Conservation (phyloP, 2,797 vertebrate genomes). For the Silurus lanzhouensis region DNA sequence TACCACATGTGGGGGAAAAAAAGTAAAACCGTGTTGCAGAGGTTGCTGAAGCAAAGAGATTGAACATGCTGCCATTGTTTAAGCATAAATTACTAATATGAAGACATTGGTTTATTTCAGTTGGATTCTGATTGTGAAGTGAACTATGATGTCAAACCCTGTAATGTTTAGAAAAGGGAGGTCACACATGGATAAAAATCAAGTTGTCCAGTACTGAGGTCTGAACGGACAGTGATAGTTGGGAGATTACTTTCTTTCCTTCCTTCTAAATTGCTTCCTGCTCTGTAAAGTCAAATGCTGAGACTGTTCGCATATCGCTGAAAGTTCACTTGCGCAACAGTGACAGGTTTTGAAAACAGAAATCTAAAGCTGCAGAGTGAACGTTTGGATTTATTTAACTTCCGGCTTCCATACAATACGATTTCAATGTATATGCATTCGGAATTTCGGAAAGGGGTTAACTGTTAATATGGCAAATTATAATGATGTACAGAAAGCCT, state of each 20-base stretch:
- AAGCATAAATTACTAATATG: not conserved
- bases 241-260: slow-evolving; percentile 26
- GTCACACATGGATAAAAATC: not conserved
- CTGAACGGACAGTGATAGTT: not conserved
- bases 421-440: not conserved
- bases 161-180: not conserved
- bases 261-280: slow-evolving; percentile 21
- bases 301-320: slow-evolving; percentile 60
- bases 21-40: not conserved
- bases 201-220: not conserved
- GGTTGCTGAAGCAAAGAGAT: not conserved
- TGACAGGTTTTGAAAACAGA: not conserved
- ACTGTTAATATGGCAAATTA: too few species aligned
- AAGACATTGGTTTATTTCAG: not conserved
- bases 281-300: slow-evolving; percentile 42
- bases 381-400: not conserved
- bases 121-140: not conserved
- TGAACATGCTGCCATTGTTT: not conserved
- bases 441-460: too few species aligned
- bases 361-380: not conserved
- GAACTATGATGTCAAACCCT: not conserved
- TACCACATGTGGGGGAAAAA: slow-evolving; percentile 23
- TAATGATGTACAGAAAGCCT: too few species aligned
- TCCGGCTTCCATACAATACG: not conserved
- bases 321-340: not conserved